These are phyloP conservation scores for Leptinotarsa tumamoca DNA, from an alignment of 2,888 invertebrate species.

Conservation along the genomic window DNA sequence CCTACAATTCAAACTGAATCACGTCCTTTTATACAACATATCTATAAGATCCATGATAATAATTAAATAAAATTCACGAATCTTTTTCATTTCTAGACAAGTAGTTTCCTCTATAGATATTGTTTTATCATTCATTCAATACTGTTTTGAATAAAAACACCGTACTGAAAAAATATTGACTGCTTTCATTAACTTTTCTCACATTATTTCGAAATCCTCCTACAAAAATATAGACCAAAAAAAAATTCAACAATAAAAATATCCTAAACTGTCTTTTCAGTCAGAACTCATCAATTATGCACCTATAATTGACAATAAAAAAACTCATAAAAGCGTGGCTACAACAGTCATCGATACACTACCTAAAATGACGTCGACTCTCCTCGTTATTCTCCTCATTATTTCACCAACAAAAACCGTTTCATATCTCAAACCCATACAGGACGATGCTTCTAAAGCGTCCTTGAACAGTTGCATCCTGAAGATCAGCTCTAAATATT, in stretches of 20 bases:
- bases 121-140: too few relatives aligned
- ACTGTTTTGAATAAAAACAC: too few relatives aligned
- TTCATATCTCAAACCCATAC: neutral
- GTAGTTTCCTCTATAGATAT: too few relatives aligned
- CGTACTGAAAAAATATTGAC: too few relatives aligned
- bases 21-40: too few relatives aligned
- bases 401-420: neutral
- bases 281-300: constrained; percentile 10
- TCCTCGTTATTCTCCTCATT: neutral
- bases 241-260: neutral
- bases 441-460: neutral
- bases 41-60: too few relatives aligned
- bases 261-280: neutral
- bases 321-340: neutral
- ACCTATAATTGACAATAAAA: neutral
- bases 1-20: too few relatives aligned
- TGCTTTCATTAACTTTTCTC: neutral
- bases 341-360: too few relatives aligned
- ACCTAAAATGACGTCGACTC: neutral
- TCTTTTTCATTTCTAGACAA: too few relatives aligned
- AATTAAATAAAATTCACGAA: too few relatives aligned
- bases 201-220: neutral
- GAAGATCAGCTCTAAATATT: neutral
- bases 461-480: constrained; percentile 5
- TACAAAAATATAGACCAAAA: neutral